phyloP scores from a whole-genome alignment of 2,797 vertebrate species.

The Megalops cyprinoides region DNA sequence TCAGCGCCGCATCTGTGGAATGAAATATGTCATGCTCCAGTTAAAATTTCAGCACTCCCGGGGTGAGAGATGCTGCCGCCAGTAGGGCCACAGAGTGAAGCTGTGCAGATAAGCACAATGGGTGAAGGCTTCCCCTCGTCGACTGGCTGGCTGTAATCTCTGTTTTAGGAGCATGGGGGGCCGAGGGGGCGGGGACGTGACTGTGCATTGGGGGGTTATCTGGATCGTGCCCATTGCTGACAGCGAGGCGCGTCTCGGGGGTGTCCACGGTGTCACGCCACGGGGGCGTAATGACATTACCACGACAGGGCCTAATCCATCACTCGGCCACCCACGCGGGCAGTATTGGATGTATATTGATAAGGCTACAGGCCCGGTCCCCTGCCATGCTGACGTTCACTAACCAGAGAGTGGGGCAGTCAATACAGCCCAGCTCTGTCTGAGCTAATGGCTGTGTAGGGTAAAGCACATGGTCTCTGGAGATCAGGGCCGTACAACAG shows the following conservation, averaged over 20 bases:
- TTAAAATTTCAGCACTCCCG: neutral
- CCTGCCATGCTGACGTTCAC: conserved; percentile 35
- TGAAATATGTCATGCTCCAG: neutral
- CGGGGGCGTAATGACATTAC: conserved; percentile 23
- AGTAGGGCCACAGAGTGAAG: too few species aligned
- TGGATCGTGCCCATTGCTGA: neutral
- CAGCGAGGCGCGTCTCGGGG: neutral
- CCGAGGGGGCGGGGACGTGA: neutral
- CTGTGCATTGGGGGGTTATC: neutral
- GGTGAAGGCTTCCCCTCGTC: too few species aligned
- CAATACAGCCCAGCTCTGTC: conserved; percentile 37
- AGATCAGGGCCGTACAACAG: neutral
- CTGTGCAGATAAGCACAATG: too few species aligned
- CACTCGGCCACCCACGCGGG: conserved; percentile 27
- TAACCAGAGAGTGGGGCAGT: conserved; percentile 31
- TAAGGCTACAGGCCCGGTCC: conserved; percentile 31
- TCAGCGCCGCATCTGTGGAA: neutral
- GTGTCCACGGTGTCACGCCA: neutral
- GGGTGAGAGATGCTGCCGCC: too few species aligned
- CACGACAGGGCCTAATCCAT: conserved; percentile 36
- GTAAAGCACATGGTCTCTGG: neutral
- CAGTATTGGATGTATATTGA: conserved; percentile 44
- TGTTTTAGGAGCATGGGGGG: neutral
- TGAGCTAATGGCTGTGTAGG: conserved; percentile 35
- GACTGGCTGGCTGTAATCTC: too few species aligned